phyloP scores from a whole-genome alignment of 2,113 vertebrate genomes.

The Guaruba guarouba region DNA sequence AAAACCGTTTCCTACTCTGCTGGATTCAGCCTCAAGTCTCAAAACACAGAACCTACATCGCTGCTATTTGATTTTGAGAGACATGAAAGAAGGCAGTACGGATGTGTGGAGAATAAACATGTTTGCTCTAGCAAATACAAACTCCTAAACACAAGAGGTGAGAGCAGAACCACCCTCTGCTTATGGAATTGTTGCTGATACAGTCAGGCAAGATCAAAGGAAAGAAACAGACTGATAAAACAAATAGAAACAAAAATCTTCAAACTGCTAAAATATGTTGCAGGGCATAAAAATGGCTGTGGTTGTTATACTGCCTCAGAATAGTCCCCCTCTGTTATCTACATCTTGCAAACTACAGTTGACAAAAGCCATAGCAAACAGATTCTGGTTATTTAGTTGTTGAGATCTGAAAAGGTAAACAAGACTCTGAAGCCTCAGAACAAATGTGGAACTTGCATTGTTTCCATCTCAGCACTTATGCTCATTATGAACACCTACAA shows the following conservation, averaged over 20 bases:
- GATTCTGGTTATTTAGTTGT: slow-evolving; percentile 33
- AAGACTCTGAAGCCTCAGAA: slow-evolving; percentile 5
- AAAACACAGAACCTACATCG: not conserved
- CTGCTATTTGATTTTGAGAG: slow-evolving; percentile 22
- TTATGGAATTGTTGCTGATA: not conserved
- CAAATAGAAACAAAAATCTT: not conserved
- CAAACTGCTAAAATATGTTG: not conserved
- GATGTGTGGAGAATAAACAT: not conserved
- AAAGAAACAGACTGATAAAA: not conserved
- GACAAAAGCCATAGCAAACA: not conserved
- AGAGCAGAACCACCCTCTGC: slow-evolving; percentile 17
- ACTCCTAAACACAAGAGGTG: not conserved
- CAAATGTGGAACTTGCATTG: not conserved
- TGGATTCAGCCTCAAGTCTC: slow-evolving; percentile 1
- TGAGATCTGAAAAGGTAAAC: slow-evolving; percentile 40
- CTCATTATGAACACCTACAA: slow-evolving; percentile 16
- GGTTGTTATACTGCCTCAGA: not conserved
- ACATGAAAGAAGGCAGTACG: not conserved
- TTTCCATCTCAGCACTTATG: slow-evolving; percentile 7
- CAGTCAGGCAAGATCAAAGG: not conserved
- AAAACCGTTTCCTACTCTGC: not conserved
- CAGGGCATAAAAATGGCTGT: slow-evolving; percentile 9
- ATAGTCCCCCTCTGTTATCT: slow-evolving; percentile 2
- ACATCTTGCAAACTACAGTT: slow-evolving; percentile 8
- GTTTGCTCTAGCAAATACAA: not conserved